Evolutionary conservation across 2,888 invertebrate species (phyloP).

Genomic region (Adelphocoris suturalis): DNA sequence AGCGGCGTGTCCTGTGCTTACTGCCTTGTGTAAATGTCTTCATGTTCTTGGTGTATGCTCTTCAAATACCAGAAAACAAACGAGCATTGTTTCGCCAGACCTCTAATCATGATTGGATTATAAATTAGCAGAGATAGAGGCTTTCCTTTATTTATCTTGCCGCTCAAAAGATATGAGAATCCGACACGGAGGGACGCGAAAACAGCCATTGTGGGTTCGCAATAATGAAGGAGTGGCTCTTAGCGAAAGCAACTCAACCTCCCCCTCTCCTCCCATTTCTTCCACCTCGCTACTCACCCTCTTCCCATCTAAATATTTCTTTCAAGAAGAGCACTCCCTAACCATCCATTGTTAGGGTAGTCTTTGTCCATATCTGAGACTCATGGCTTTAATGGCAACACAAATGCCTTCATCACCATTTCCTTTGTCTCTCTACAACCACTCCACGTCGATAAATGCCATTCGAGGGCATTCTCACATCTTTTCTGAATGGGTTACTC

Average conservation of each 20-base stretch:
- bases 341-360: conserved; percentile 65
- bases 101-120: conserved; percentile 31
- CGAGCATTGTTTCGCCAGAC: conserved; percentile 16
- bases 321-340: conserved; percentile 58
- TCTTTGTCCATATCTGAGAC: conserved; percentile 69
- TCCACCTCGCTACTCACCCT: background rate
- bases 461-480: conserved; percentile 48
- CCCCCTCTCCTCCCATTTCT: background rate
- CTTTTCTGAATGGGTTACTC: conserved; percentile 34
- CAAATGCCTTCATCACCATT: conserved; percentile 68
- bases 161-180: conserved; percentile 56
- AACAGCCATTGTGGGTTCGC: conserved; percentile 60
- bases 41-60: too few species aligned
- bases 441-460: conserved; percentile 60
- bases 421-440: conserved; percentile 61
- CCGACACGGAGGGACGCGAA: conserved; percentile 59
- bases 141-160: conserved; percentile 22
- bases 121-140: conserved; percentile 40
- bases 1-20: too few species aligned
- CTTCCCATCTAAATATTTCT: conserved; percentile 68
- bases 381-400: conserved; percentile 64
- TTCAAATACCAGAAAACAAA: conserved; percentile 10
- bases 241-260: conserved; percentile 59
- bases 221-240: conserved; percentile 69
- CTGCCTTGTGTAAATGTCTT: too few species aligned